Evolutionary conservation across 2,113 vertebrate genomes (phyloP).

Genomic region (Phalacrocorax carbo): DNA sequence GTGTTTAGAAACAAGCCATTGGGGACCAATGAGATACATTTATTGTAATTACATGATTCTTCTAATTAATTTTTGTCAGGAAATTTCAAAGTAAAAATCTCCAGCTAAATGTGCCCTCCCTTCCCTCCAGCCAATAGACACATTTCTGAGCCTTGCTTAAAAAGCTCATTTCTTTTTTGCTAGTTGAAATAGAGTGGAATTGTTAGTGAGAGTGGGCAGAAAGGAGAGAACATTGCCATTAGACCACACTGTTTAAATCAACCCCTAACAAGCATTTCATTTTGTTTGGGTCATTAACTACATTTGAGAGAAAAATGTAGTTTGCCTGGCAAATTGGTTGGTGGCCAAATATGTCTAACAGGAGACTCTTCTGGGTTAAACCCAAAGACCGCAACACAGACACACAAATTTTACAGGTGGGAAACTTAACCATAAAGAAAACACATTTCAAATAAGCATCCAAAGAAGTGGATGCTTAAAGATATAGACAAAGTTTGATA

Average conservation of each 20-base stretch:
- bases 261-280: conserved; percentile 53
- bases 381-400: not conserved
- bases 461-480: not conserved
- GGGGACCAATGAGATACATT: conserved; percentile 60
- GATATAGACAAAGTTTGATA: not conserved
- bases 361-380: not conserved
- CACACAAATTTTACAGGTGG: not conserved
- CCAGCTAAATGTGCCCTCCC: not conserved
- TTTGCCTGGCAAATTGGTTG: conserved; percentile 25
- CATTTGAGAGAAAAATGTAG: conserved; percentile 52
- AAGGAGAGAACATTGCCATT: conserved; percentile 40
- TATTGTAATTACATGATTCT: conserved; percentile 66
- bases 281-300: conserved; percentile 55
- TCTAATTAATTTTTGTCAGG: conserved; percentile 71
- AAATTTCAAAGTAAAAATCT: conserved; percentile 64
- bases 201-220: conserved; percentile 35
- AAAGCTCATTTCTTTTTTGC: not conserved
- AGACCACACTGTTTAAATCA: conserved; percentile 58
- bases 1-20: conserved; percentile 63
- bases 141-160: not conserved
- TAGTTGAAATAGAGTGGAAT: conserved; percentile 36
- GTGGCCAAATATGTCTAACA: conserved; percentile 27
- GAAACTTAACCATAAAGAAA: not conserved
- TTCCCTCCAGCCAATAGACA: not conserved
- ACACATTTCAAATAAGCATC: not conserved